Conservation (phyloP, 2,113 vertebrate species). For the Podarcis cretensis region DNA sequence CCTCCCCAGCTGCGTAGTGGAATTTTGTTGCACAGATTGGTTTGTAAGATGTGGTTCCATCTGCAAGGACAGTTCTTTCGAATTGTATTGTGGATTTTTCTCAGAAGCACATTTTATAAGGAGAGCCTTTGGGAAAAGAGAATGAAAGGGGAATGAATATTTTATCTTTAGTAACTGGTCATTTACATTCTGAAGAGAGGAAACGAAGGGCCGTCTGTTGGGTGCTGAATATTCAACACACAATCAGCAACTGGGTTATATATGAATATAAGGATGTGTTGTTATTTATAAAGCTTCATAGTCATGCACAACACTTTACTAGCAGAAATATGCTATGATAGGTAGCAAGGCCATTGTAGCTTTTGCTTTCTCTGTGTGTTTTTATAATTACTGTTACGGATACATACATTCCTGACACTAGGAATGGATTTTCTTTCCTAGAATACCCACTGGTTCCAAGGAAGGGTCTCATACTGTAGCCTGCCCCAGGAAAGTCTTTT, state of each 20-base stretch:
- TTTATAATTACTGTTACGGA: not conserved
- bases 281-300: slow-evolving; percentile 56
- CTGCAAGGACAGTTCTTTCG: not conserved
- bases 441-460: not conserved
- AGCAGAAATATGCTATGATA: not conserved
- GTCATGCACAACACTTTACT: slow-evolving; percentile 21
- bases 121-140: slow-evolving; percentile 50
- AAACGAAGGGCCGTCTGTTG: slow-evolving; percentile 62
- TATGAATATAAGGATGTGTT: slow-evolving; percentile 53
- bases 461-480: not conserved
- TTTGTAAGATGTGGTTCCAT: not conserved
- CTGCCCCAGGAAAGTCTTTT: not conserved
- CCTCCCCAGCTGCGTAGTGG: not conserved
- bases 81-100: slow-evolving; percentile 26
- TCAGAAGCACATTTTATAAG: slow-evolving; percentile 59
- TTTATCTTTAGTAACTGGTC: slow-evolving; percentile 71
- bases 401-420: too few relatives aligned
- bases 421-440: not conserved
- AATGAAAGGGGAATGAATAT: slow-evolving; percentile 58
- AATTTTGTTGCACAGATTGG: not conserved
- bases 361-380: not conserved
- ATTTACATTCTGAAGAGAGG: slow-evolving; percentile 70
- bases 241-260: slow-evolving; percentile 54
- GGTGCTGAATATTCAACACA: slow-evolving; percentile 66
- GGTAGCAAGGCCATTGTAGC: not conserved